Conservation (phyloP, 2,888 invertebrate genomes). For the Archips xylosteana region DNA sequence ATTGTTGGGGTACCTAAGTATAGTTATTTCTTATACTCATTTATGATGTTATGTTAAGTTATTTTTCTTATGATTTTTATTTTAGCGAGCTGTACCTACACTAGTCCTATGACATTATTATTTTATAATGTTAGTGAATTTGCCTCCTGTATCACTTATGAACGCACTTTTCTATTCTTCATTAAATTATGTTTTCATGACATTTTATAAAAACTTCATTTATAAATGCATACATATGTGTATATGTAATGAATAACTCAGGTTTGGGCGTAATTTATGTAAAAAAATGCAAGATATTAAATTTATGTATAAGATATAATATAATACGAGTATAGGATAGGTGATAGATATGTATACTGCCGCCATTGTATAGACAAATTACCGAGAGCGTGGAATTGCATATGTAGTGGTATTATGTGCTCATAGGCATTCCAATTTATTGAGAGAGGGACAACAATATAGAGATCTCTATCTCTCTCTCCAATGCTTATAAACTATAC, state of each 20-base stretch:
- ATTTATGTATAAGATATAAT: neutral
- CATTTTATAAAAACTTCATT: neutral
- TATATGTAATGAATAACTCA: neutral
- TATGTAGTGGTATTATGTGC: too few species aligned
- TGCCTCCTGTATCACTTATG: neutral
- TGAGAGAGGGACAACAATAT: too few species aligned
- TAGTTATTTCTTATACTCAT: conserved; percentile 6
- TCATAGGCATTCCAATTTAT: too few species aligned
- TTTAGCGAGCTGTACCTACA: neutral
- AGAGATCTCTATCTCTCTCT: too few species aligned
- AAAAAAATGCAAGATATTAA: neutral
- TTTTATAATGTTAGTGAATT: neutral
- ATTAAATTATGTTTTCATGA: neutral
- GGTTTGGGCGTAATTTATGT: neutral
- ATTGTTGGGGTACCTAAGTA: too few species aligned
- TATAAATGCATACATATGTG: neutral
- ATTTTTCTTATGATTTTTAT: conserved; percentile 3
- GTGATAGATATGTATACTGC: too few species aligned
- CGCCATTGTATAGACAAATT: too few species aligned
- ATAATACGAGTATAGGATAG: neutral
- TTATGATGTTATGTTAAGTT: neutral
- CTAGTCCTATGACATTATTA: conserved; percentile 20
- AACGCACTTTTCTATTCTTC: neutral
- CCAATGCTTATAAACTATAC: too few species aligned
- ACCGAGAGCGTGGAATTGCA: too few species aligned